Conservation (phyloP, 2,797 vertebrate genomes). For the Amblyraja radiata region DNA sequence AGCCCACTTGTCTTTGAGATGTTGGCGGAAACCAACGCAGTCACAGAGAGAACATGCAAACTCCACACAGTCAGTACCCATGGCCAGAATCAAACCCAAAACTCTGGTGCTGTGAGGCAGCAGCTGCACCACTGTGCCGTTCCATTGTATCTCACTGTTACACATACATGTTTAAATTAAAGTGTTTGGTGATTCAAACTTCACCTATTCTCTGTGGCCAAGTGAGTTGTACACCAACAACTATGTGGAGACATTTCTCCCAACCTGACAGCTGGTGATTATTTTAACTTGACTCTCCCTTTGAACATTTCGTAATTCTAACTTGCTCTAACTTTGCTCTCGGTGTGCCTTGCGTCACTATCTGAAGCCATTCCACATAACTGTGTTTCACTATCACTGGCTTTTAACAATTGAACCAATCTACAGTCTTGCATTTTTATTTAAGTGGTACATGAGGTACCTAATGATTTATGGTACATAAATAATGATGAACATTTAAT, state of each 20-base stretch:
- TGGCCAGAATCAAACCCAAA: no score
- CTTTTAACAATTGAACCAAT: neutral
- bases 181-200: neutral
- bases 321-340: neutral
- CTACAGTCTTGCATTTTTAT: neutral
- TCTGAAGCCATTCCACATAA: neutral
- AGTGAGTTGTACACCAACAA: neutral
- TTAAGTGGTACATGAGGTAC: neutral
- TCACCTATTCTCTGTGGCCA: neutral
- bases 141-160: neutral
- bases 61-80: no score
- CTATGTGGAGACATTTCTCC: neutral
- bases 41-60: no score
- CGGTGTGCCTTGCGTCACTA: neutral
- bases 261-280: neutral
- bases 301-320: neutral
- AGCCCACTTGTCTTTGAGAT: no score
- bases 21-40: no score
- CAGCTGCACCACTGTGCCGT: no score
- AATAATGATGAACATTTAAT: neutral
- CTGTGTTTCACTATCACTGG: neutral
- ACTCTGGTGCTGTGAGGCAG: no score
- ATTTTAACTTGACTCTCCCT: neutral
- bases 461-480: no score
- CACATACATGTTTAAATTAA: neutral